phyloP scores from a whole-genome alignment of 2,113 vertebrate genomes.

The Trematocara marginatum region DNA sequence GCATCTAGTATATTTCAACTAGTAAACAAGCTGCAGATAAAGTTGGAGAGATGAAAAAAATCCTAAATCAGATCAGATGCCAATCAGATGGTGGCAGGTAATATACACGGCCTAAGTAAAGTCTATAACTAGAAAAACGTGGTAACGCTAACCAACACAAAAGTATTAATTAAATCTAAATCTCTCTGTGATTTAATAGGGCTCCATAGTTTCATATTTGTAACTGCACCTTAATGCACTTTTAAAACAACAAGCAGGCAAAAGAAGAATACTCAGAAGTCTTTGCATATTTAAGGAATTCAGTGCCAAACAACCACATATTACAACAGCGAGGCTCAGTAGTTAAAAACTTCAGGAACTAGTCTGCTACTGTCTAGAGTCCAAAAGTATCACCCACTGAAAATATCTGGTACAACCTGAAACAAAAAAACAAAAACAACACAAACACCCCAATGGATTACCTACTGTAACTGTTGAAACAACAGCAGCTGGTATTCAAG shows the following conservation, averaged over 20 bases:
- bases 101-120: background rate
- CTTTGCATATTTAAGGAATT: background rate
- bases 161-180: background rate
- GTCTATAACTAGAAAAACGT: background rate
- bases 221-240: background rate
- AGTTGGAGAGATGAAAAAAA: background rate
- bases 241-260: background rate
- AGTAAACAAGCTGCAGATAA: background rate
- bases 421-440: background rate
- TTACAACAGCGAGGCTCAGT: background rate
- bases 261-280: background rate
- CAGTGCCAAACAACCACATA: background rate
- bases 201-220: background rate
- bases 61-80: background rate
- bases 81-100: background rate
- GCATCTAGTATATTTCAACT: background rate
- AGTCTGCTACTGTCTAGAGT: background rate
- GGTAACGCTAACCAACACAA: background rate
- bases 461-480: background rate
- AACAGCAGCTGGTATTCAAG: background rate
- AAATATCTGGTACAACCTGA: background rate
- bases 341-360: background rate
- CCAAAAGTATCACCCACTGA: background rate
- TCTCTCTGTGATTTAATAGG: background rate
- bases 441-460: background rate